Evolutionary conservation across 37 sponge, comb jelly and placozoan species (phyloP), one percentile per base, ranked within the genome.

Genomic region (Halisarca cf. caerulea): DNA sequence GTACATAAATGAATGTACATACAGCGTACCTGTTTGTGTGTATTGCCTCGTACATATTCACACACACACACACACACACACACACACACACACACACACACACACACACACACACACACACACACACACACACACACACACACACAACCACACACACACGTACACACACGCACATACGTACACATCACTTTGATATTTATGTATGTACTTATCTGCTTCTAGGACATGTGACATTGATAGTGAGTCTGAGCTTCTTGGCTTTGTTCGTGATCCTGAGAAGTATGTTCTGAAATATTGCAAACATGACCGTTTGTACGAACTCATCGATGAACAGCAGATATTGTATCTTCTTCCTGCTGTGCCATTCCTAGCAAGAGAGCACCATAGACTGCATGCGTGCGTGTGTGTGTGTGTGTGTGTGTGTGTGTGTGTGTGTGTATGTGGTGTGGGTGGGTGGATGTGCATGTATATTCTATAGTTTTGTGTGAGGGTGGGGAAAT

Each of bases 241-340:
- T 32, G 37, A 60, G 21, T 21, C 35, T 2, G 28, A 42, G 27
- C 41, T 81, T 39, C 14, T 0, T n/a, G 80, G 79, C 20, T 59
- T 79, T 61, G 17, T 79, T 27, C 78, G 87, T 47, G 92, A 95
- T 70, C 84, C 79, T 7, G 96, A 96, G 81, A 88, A 91, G 79
- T 96, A 79, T 62, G 85, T 88, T 21, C 86, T 96, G 68, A 93
- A 87, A 3, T 96, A 96, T 69, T 17, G 61, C 62, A 84, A 89
- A 86, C 80, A 84, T 37, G 78, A 41, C 3, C 70, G 77, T 5
- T 80, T 55, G 23, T 96, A 93, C 43, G 96, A 96, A 38, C 91
- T 96, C 43, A 93, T 94, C 30, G 96, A 96, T 66, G 89, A 93
- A 60, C 93, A 90, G 37, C 96, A 96, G 82, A 88, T 96, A 41